These are phyloP conservation scores for Lepus townsendii DNA, from an alignment of 2,797 vertebrate genomes.

Conservation along the genomic window DNA sequence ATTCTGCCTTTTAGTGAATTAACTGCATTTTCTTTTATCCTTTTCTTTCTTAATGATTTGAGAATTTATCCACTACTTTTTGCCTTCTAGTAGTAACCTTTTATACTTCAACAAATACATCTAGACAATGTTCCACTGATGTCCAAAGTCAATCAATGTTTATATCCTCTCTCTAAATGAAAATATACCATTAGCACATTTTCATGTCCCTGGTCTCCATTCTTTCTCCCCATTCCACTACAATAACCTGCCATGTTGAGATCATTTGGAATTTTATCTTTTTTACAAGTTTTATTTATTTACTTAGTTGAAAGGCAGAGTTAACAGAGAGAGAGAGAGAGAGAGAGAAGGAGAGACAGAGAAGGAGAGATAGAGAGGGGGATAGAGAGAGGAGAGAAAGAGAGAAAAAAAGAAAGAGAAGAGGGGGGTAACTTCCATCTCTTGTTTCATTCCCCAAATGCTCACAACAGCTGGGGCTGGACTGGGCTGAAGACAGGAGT, in stretches of 20 bases:
- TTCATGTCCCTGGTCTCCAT: not conserved
- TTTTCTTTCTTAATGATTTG: not conserved
- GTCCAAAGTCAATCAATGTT: not conserved
- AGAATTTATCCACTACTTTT: not conserved
- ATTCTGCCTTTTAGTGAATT: not conserved
- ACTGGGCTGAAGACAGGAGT: no score
- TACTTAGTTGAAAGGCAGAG: no score
- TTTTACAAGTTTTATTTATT: not conserved
- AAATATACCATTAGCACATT: not conserved
- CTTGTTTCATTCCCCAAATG: no score
- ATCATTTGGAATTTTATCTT: not conserved
- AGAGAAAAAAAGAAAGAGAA: no score
- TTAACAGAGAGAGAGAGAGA: no score
- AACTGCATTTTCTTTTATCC: not conserved
- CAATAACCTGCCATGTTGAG: not conserved
- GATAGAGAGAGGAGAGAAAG: no score
- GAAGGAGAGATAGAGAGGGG: no score
- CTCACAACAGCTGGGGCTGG: no score
- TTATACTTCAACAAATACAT: not conserved
- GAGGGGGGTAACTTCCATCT: no score
- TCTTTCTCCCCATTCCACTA: not conserved
- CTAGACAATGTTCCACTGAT: not conserved
- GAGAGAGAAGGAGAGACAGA: no score
- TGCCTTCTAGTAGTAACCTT: not conserved
- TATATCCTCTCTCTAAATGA: not conserved